phyloP scores from a whole-genome alignment of 2,113 vertebrate species.

The Acanthochromis polyacanthus region DNA sequence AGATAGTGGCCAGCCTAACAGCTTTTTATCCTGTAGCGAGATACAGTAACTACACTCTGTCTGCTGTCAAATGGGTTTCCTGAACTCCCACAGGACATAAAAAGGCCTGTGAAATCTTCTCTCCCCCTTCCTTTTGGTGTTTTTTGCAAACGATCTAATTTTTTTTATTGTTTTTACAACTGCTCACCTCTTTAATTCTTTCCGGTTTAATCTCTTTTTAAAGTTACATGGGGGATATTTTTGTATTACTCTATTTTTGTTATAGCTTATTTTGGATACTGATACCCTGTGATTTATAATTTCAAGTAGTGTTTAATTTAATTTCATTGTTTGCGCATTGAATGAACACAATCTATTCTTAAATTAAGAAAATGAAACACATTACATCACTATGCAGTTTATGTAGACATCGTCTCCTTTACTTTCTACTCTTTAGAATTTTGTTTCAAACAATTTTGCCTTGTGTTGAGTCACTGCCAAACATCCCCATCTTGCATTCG shows the following conservation, averaged over 20 bases:
- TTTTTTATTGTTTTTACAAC: constrained; percentile 42
- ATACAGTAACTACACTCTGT: constrained; percentile 71
- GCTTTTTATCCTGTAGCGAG: constrained; percentile 71
- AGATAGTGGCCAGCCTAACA: constrained; percentile 51
- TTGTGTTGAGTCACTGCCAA: background rate
- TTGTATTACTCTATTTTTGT: background rate
- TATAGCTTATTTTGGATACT: background rate
- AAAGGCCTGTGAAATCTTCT: constrained; percentile 53
- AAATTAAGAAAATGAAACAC: background rate
- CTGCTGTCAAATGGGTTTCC: constrained; percentile 75
- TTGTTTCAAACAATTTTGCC: background rate
- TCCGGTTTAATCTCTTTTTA: constrained; percentile 41
- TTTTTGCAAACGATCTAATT: constrained; percentile 35
- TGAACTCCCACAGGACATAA: constrained; percentile 63
- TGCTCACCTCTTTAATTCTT: constrained; percentile 27
- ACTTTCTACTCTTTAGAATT: background rate
- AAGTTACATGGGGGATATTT: constrained; percentile 15
- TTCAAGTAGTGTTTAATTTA: constrained; percentile 7
- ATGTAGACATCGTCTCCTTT: background rate
- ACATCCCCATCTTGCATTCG: background rate
- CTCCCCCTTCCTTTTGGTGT: constrained; percentile 32
- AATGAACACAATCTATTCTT: background rate
- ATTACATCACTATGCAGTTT: too few species aligned
- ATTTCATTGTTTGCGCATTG: too few species aligned
- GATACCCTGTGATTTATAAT: background rate